phyloP scores from a whole-genome alignment of 2,888 invertebrate species.

The Strigamia crassipes region DNA sequence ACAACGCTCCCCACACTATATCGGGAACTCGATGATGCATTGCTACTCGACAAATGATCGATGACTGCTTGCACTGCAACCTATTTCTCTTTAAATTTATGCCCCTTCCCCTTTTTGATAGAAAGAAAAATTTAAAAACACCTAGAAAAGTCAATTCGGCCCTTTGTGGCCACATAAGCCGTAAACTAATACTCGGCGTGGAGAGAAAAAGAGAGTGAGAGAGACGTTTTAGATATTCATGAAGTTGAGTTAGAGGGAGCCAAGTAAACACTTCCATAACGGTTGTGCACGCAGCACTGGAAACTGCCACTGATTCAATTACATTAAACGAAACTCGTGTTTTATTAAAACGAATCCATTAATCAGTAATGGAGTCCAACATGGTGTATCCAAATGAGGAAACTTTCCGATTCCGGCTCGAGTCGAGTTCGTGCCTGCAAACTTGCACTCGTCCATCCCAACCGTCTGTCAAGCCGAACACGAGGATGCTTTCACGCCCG shows the following conservation, averaged over 20 bases:
- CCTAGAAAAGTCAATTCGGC: no score
- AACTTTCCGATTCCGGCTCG: neutral
- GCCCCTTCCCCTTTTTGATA: neutral
- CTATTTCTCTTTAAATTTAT: neutral
- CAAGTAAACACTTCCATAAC: neutral
- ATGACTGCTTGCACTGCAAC: neutral
- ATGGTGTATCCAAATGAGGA: neutral
- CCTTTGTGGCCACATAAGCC: no score
- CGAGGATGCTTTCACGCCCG: slow-evolving; percentile 4
- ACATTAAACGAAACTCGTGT: slow-evolving; percentile 10
- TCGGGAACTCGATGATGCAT: slow-evolving; percentile 4
- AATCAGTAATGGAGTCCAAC: neutral
- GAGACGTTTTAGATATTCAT: neutral
- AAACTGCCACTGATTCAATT: neutral
- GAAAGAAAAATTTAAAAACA: neutral
- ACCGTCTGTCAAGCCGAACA: neutral
- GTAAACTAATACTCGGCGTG: neutral
- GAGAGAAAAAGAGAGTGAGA: neutral
- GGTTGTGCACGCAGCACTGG: neutral
- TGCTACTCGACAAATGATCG: neutral
- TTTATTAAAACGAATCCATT: neutral
- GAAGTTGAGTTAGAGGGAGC: neutral
- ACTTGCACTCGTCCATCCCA: neutral
- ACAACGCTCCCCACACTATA: neutral
- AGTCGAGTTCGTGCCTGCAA: neutral